These are phyloP conservation scores for Dyspetes luteomarginatus DNA, from an alignment of 2,888 invertebrate species.

Conservation along the genomic window DNA sequence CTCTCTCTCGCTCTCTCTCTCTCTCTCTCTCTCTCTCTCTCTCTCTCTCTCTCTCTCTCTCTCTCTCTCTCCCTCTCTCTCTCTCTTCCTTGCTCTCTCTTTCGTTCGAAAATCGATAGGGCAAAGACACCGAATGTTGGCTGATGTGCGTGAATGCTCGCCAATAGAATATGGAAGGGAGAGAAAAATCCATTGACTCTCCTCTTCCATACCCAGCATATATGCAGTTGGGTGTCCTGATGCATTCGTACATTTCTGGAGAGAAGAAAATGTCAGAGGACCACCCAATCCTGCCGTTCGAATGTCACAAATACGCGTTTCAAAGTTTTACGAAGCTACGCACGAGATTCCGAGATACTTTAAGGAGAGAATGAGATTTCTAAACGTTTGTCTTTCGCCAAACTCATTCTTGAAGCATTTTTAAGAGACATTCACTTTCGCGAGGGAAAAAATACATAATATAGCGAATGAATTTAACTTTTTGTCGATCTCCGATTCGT, in stretches of 20 bases:
- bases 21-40: slow-evolving; percentile 10
- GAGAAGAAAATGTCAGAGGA: too few species aligned
- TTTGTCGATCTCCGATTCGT: too few species aligned
- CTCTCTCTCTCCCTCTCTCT: background rate
- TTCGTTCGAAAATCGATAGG: slow-evolving; percentile 63
- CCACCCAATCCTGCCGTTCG: background rate
- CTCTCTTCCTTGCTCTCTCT: slow-evolving; percentile 7
- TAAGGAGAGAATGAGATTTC: background rate
- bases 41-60: background rate
- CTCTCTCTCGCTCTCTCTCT: background rate
- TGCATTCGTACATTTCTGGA: too few species aligned
- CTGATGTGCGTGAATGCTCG: slow-evolving; percentile 42
- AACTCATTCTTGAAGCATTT: slow-evolving; percentile 18
- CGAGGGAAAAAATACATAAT: too few species aligned
- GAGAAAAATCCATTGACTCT: slow-evolving; percentile 29
- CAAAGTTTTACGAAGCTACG: slow-evolving; percentile 9
- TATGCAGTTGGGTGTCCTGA: background rate
- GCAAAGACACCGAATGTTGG: slow-evolving; percentile 54
- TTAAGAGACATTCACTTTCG: background rate
- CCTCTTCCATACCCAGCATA: background rate
- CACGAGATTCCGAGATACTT: background rate
- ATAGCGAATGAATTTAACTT: too few species aligned
- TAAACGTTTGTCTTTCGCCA: slow-evolving; percentile 54
- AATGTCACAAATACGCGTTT: background rate
- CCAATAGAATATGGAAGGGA: background rate